These are phyloP conservation scores for Hephaestus fuliginosus DNA, from an alignment of 2,797 vertebrate genomes.

Conservation along the genomic window DNA sequence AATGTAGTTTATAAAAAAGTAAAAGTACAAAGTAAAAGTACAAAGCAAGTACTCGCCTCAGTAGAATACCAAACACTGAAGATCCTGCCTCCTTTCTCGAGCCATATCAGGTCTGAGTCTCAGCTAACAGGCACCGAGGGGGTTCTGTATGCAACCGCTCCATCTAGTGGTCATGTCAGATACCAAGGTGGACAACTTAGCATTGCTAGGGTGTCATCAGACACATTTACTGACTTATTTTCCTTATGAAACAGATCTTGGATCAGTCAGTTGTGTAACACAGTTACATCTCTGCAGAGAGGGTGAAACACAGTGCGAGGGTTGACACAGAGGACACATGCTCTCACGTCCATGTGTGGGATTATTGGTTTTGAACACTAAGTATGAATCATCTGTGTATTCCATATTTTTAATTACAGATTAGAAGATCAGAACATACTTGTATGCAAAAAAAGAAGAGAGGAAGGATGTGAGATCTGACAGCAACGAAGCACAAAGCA, in stretches of 20 bases:
- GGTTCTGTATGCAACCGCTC: background rate
- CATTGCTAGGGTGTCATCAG: background rate
- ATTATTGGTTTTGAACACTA: background rate
- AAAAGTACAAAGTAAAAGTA: no score
- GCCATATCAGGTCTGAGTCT: no score
- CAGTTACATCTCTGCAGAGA: background rate
- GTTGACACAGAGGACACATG: constrained; percentile 22
- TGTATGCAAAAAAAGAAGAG: background rate
- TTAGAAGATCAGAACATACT: background rate
- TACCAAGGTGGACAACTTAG: no score
- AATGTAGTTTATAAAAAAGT: no score
- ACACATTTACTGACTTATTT: background rate
- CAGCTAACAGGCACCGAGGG: background rate
- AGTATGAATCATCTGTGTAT: background rate
- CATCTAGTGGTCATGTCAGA: constrained; percentile 4
- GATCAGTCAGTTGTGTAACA: background rate
- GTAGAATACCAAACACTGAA: background rate
- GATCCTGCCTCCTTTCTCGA: background rate
- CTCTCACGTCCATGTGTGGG: background rate
- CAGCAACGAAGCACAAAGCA: background rate
- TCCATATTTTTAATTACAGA: background rate
- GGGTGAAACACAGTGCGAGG: background rate
- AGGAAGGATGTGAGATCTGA: background rate
- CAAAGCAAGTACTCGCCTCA: background rate
- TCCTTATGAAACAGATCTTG: background rate